Evolutionary conservation across 2,797 vertebrate genomes (phyloP).

Genomic region (Enteromius viviparus): DNA sequence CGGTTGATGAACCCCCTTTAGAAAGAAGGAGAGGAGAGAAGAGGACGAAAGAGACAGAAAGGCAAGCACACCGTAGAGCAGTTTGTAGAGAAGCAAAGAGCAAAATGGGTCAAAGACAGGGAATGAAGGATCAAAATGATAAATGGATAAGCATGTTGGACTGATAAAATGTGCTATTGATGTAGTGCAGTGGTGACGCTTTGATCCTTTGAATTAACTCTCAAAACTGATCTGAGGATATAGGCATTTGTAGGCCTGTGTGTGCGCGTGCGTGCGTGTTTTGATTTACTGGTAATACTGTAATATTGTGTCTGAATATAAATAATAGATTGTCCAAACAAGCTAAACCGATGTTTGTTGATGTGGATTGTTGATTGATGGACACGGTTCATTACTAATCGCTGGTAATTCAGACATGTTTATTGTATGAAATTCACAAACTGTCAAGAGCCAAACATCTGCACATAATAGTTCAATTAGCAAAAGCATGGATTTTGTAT

Average conservation of each 20-base stretch:
- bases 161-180: slow-evolving; percentile 48
- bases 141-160: slow-evolving; percentile 35
- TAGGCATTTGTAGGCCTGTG: not conserved
- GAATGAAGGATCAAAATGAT: slow-evolving; percentile 43
- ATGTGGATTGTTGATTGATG: slow-evolving; percentile 10
- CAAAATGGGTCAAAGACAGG: slow-evolving; percentile 46
- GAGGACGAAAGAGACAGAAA: slow-evolving; percentile 30
- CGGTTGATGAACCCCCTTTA: slow-evolving; percentile 82
- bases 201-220: slow-evolving; percentile 16
- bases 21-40: slow-evolving; percentile 58
- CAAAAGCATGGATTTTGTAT: not conserved
- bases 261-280: not conserved
- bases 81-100: slow-evolving; percentile 66
- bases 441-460: slow-evolving; percentile 12
- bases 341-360: not conserved
- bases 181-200: not conserved
- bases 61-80: slow-evolving; percentile 54
- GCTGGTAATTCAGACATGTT: not conserved
- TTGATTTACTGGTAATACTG: not conserved
- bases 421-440: slow-evolving; percentile 10
- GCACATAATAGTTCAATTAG: not conserved
- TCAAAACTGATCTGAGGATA: not conserved
- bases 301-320: not conserved
- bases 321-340: not conserved
- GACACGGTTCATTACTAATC: not conserved